Base-by-base conservation (phyloP, 2,797 vertebrate genomes). In the Erethizon dorsatum region DNA sequence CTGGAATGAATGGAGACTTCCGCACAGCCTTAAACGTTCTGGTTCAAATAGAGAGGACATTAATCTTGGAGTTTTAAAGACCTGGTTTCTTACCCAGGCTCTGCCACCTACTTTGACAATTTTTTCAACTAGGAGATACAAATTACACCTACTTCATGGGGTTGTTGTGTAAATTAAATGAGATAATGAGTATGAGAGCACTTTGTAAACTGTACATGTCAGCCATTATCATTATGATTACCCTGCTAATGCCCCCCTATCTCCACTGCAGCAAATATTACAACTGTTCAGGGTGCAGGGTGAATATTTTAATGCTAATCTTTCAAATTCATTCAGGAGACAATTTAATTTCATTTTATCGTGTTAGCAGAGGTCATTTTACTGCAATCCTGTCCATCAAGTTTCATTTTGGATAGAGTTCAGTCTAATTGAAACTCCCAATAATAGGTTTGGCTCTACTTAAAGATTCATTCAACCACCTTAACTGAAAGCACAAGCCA, bases 371-470 rank as follows among this genome's bases (percentile, higher is more conserved):
- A 97, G 97, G 94, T 95, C 93, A 98, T 95, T 94, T 96, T 92
- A 96, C 98, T 98, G 88, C 96, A 98, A 87, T 91, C 67, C 87
- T 98, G 97, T 97, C 98, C 92, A 98, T 98, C 97, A 98, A 98
- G 97, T 98, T 98, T 98, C 94, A 95, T 95, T 91, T 96, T 98
- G 98, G 98, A 98, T 75, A 8, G 3, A 67, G 45, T 98, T 98
- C 97, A 98, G 95, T 95, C 79, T 96, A 90, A 91, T 97, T 47
- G 65, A 97, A 98, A 85, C 87, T 98, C 98, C 97, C 98, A 98
- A 18, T 54, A 98, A 83, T 67, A 95, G 83, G 52, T 95, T 98
- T 96, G 85, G 93, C 97, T 97, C 80, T 90, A 97, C 96, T 96
- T 97, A 97, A 93, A 97, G 83, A 98, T 97, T 92, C 80, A 98